Evolutionary conservation across 2,888 invertebrate genomes (phyloP).

Genomic region (Pseudococcus longispinus): DNA sequence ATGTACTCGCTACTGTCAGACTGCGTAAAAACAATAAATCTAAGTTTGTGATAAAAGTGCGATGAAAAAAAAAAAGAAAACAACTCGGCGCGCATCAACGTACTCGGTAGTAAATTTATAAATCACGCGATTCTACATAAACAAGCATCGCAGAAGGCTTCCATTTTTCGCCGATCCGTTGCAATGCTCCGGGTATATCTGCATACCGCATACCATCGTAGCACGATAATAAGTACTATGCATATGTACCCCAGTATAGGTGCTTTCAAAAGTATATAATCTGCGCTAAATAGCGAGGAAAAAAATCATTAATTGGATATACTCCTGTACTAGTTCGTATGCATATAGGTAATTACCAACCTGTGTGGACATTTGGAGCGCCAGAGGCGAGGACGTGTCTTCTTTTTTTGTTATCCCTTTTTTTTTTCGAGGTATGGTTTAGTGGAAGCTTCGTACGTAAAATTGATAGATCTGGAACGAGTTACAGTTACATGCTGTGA

Average conservation of each 20-base stretch:
- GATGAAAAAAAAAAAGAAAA: background rate
- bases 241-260: background rate
- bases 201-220: background rate
- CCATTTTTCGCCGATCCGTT: background rate
- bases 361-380: background rate
- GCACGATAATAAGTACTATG: background rate
- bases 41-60: conserved; percentile 1
- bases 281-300: background rate
- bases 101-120: conserved; percentile 5
- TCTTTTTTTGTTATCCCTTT: background rate
- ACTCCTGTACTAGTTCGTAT: too few species aligned
- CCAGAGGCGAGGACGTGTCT: background rate
- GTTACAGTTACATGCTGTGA: background rate
- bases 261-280: background rate
- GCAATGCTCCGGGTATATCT: background rate
- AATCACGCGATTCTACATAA: conserved; percentile 29
- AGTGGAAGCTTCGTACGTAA: background rate
- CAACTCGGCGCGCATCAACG: background rate
- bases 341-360: background rate
- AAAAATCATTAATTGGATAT: conserved; percentile 30
- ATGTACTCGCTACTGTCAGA: conserved; percentile 36
- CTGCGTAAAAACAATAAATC: conserved; percentile 32
- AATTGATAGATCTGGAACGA: background rate
- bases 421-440: background rate
- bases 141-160: background rate